These are phyloP conservation scores for Drosophila anceps DNA, from an alignment of 2,888 invertebrate species.

Conservation along the genomic window DNA sequence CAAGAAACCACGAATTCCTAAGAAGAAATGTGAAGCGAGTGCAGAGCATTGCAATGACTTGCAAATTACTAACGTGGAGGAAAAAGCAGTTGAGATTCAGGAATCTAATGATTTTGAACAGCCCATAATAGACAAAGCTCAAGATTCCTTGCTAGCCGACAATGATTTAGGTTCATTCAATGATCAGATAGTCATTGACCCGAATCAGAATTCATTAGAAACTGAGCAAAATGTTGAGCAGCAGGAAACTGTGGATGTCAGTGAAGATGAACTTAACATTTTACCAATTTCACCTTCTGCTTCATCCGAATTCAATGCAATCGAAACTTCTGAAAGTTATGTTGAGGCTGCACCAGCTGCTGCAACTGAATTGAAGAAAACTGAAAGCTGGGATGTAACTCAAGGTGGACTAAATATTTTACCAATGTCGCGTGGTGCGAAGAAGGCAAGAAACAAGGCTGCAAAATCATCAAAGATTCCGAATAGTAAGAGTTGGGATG, in stretches of 20 bases:
- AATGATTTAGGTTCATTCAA: too few relatives aligned
- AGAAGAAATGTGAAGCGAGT: too few relatives aligned
- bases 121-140: too few relatives aligned
- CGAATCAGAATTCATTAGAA: too few relatives aligned
- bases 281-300: not conserved
- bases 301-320: not conserved
- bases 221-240: too few relatives aligned
- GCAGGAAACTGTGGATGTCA: not conserved
- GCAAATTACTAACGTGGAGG: too few relatives aligned
- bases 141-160: too few relatives aligned
- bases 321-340: not conserved
- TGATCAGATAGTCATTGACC: too few relatives aligned
- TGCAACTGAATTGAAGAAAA: not conserved
- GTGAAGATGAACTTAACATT: not conserved
- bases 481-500: not conserved
- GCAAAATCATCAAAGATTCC: not conserved
- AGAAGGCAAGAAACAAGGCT: not conserved
- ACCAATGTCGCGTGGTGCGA: not conserved
- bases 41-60: too few relatives aligned
- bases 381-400: not conserved
- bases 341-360: not conserved
- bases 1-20: too few relatives aligned
- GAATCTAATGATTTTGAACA: too few relatives aligned
- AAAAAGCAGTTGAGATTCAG: too few relatives aligned
- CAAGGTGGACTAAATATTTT: not conserved